phyloP scores from a whole-genome alignment of 2,113 vertebrate genomes.

The Procapra przewalskii region DNA sequence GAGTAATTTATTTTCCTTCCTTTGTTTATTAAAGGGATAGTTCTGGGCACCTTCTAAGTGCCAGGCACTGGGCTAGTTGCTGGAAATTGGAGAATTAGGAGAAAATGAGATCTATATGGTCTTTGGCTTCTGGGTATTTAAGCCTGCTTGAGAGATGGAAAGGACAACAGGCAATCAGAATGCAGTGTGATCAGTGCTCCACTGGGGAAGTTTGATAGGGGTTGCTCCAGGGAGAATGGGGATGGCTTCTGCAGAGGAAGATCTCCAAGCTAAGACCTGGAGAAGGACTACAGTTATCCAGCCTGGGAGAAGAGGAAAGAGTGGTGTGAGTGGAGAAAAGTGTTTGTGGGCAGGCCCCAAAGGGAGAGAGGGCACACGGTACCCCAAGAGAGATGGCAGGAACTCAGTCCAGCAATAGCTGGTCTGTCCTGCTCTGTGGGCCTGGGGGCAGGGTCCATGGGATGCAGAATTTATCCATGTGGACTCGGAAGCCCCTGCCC shows the following conservation, averaged over 20 bases:
- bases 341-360: background rate
- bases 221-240: fast-evolving
- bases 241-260: background rate
- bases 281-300: no score
- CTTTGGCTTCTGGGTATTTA: background rate
- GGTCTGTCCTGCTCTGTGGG: fast-evolving
- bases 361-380: background rate
- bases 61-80: background rate
- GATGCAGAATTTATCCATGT: fast-evolving
- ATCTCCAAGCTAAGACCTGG: background rate
- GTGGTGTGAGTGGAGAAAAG: background rate
- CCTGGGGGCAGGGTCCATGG: background rate
- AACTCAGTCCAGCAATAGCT: background rate
- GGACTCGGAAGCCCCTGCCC: background rate
- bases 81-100: background rate
- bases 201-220: background rate
- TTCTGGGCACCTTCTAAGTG: background rate
- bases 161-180: background rate
- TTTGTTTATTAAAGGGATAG: background rate
- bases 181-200: background rate
- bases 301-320: background rate
- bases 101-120: background rate
- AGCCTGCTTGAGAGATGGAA: background rate
- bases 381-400: background rate
- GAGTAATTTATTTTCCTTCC: background rate